Conservation (phyloP, 2,797 vertebrate genomes). For the Geotria australis region DNA sequence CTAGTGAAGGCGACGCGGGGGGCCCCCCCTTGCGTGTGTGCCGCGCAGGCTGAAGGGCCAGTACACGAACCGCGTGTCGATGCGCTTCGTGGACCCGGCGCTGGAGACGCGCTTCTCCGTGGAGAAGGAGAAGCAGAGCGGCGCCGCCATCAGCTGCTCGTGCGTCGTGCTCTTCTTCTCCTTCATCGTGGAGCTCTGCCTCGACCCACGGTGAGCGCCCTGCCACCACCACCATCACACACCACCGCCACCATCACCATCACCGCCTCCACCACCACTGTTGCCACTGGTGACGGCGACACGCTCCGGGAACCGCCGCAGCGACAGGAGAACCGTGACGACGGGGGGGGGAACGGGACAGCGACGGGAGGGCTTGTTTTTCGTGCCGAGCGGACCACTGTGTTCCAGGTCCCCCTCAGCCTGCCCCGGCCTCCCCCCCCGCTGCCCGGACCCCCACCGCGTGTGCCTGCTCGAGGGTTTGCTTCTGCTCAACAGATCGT, state of each 20-base stretch:
- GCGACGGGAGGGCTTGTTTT: too few species aligned
- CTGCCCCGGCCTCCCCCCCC: not conserved
- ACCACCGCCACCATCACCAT: too few species aligned
- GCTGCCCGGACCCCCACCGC: not conserved
- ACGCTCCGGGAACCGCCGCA: too few species aligned
- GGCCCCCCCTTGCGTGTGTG: not conserved
- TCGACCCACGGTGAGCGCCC: conserved; percentile 38
- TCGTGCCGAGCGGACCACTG: too few species aligned
- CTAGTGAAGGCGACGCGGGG: too few species aligned
- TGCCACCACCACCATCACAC: too few species aligned
- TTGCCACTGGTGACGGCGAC: too few species aligned
- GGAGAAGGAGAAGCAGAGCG: conserved; percentile 65
- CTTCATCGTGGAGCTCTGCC: conserved; percentile 37
- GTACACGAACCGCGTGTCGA: conserved; percentile 24
- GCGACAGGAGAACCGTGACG: too few species aligned
- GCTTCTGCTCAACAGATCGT: too few species aligned
- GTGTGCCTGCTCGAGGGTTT: not conserved
- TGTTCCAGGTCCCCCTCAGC: not conserved
- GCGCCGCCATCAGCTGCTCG: conserved; percentile 54
- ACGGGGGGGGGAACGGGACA: too few species aligned
- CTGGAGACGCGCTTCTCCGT: conserved; percentile 50
- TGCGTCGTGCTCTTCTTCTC: conserved; percentile 47
- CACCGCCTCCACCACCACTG: too few species aligned
- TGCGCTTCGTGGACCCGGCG: conserved; percentile 38
- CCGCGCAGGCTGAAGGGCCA: conserved; percentile 31